Percentiles rank a stretch among this genome's conserved stretches.
These are phyloP conservation scores for Panthera tigris DNA, from an alignment of 2,113 vertebrate species.

Conservation along the genomic window DNA sequence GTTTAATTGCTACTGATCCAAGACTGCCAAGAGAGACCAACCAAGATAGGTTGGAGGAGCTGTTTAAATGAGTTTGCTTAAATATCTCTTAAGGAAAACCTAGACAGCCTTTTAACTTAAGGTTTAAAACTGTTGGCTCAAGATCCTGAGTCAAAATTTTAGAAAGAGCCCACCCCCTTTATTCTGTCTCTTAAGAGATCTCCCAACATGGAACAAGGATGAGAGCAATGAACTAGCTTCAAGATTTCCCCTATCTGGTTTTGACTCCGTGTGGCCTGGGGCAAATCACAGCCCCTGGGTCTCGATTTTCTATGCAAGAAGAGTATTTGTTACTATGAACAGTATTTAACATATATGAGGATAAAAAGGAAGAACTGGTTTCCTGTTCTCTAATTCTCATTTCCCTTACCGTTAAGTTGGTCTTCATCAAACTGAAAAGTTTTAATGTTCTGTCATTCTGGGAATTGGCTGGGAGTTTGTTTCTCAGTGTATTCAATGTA, in stretches of 20 bases:
- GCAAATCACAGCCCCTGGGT: not conserved
- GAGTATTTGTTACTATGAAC: not conserved
- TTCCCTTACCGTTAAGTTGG: not conserved
- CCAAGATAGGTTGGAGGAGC: not conserved
- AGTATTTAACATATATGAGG: not conserved
- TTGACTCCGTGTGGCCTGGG: not conserved
- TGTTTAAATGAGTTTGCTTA: constrained; percentile 11
- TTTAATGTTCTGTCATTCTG: not conserved
- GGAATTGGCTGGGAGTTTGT: not conserved
- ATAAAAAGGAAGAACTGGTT: not conserved
- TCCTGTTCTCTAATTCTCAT: not conserved
- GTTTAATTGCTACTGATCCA: not conserved
- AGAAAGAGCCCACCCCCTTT: not conserved
- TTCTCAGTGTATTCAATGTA: not conserved
- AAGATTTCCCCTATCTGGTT: not conserved
- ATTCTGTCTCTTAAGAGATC: not conserved
- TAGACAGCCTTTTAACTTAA: not conserved
- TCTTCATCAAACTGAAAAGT: not conserved
- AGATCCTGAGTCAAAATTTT: constrained; percentile 2
- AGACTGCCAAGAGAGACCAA: not conserved
- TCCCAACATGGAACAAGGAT: not conserved
- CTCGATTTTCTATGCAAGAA: not conserved
- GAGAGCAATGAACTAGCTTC: not conserved
- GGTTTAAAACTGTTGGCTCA: not conserved
- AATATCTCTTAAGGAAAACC: not conserved